Percentiles rank a stretch among this genome's conserved stretches.
phyloP scores from a whole-genome alignment of 2,888 invertebrate species.

The Noctua pronuba region DNA sequence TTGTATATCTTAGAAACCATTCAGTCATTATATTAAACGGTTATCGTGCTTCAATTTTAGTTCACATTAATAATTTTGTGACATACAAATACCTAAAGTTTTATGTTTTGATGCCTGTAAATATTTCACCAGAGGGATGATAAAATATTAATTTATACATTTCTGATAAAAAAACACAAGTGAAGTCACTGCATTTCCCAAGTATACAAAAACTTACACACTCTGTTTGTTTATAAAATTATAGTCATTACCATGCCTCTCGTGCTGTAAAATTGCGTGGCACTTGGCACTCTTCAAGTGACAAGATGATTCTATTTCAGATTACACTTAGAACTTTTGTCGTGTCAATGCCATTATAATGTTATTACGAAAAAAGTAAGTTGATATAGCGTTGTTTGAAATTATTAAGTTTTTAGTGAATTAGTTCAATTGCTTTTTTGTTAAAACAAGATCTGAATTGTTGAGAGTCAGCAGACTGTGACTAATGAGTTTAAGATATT shows the following conservation, averaged over 20 bases:
- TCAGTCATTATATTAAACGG: not conserved
- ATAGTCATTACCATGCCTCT: slow-evolving; percentile 35
- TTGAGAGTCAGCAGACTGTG: slow-evolving; percentile 5
- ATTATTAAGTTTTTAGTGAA: not conserved
- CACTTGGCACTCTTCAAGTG: slow-evolving; percentile 39
- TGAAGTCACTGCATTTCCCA: not conserved
- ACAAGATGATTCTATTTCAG: slow-evolving; percentile 34
- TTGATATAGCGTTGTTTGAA: not conserved
- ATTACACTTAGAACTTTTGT: slow-evolving; percentile 24
- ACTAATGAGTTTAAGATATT: slow-evolving; percentile 8
- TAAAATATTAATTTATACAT: not conserved
- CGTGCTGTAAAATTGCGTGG: slow-evolving; percentile 59
- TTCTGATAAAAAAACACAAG: not conserved
- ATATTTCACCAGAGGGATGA: not conserved
- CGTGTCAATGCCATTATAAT: slow-evolving; percentile 23
- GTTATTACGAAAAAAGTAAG: not conserved
- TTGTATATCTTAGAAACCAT: not conserved
- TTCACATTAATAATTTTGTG: too few relatives aligned
- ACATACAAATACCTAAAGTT: not conserved
- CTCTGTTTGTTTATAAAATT: slow-evolving; percentile 67
- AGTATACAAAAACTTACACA: slow-evolving; percentile 52
- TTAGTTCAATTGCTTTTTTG: not conserved
- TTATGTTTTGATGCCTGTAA: not conserved
- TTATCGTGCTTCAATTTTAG: not conserved
- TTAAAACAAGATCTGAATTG: not conserved